Evolutionary conservation across 2,113 vertebrate genomes (phyloP), one percentile per base, ranked within the genome.

Genomic region (Ictalurus punctatus): DNA sequence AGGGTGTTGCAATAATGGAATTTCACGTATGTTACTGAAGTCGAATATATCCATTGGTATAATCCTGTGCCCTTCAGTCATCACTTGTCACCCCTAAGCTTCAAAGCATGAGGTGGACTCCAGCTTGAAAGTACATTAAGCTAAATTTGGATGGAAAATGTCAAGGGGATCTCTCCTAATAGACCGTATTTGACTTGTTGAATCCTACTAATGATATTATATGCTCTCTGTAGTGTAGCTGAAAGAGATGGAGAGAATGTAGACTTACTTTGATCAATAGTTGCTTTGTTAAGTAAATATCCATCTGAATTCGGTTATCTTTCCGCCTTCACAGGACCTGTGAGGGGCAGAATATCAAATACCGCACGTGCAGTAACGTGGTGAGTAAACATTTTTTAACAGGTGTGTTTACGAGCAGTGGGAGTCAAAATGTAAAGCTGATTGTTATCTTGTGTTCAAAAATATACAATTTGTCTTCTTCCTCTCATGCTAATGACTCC

Each of bases 341-440:
- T 76, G 98, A 99, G 92, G 98, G 98, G 87, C 96, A 97, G 93
- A 99, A 98, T 95, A 99, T 99, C 91, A 97, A 97, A 83, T 99
- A 99, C 91, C 97, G 96, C 94, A 99, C 98, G 8, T 99, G 98
- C 95, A 98, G 97, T 95, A 99, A 98, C 87, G 97, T 98, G 97
- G 98, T 99, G 96, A 97, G 98, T 96, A 91, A 85, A 84, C 54
- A 84, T 30, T 56, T 21, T 44, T 19, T 63, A 48, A 2, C 5
- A 76, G 27, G 81, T 84, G 81, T 88, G 6, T 65, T n/a, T 80
- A 23, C 17, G 2, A 19, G 69, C 54, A 78, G 3, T n/a, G 40
- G n/a, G 19, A 65, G 30, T 54, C 40, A 25, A 54, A 30, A 44
- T 58, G 23, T 56, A 30, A 37, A 59, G 44, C 44, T 44, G 40